Base-by-base conservation (phyloP, 2,113 vertebrate genomes). In the Manacus vitellinus region DNA sequence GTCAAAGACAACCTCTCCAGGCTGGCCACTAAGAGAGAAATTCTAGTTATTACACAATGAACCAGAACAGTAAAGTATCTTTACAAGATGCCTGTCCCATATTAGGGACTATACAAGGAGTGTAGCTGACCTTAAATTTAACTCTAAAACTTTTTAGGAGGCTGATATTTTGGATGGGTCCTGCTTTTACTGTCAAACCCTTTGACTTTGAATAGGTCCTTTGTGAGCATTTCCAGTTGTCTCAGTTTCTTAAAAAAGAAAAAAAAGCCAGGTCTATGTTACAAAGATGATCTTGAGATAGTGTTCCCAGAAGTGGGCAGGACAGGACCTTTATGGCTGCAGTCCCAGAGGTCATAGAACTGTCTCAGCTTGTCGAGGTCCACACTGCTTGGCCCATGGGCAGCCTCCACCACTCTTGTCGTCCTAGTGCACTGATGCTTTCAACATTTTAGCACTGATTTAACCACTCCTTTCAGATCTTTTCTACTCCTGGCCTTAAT, bases 1-100 rank as follows among this genome's bases (percentile, higher is more conserved):
- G 31, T 27, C 15, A 62, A 90, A 70, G 20, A 22, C 28, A 76
- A 62, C 3, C 15, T 75, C 19, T 67, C 8, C 22, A 70, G 17
- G 5, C 2, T n/a, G 28, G 10, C 13, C 82, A 0, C 6, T 17
- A 52, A 25, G 35, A 68, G 15, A 84, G 22, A 28, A 76, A 76
- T 76, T 20, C 44, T 72, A 37, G 7, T 41, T 79, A 47, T 17
- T 82, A 46, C n/a, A 52, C 13, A 80, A 59, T 14, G 39, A 74
- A 46, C 13, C 33, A 47, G 62, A 90, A 83, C 3, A 61, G 4
- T 21, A 9, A 93, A 65, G 9, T 27, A 51, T 51, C 21, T 77
- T 68, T 71, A 27, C 0, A 0, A 87, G 18, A 4, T 20, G 5
- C 6, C 9, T 67, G 12, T 56, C 13, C 41, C 3, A 4, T 72